Percentiles rank a stretch among this genome's conserved stretches.
These are phyloP conservation scores for Drosophila teissieri DNA, from an alignment of 1,140 invertebrate species.

Conservation along the genomic window DNA sequence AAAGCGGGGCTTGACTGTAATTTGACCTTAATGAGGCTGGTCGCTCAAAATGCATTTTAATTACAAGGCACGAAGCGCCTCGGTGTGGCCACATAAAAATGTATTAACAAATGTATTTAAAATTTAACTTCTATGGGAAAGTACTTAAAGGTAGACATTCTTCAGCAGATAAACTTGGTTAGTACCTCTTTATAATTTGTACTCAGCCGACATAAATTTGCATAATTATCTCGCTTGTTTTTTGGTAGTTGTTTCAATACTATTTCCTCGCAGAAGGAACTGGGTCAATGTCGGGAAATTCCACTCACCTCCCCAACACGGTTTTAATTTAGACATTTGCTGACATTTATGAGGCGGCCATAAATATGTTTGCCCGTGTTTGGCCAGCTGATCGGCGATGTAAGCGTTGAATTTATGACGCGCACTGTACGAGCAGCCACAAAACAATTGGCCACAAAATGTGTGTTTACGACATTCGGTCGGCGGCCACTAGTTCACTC, in stretches of 20 bases:
- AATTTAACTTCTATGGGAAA: too few relatives aligned
- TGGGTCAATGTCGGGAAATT: slow-evolving; percentile 38
- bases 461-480: slow-evolving; percentile 54
- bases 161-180: neutral
- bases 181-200: slow-evolving; percentile 45
- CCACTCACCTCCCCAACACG: neutral
- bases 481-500: too few relatives aligned
- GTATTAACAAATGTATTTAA: too few relatives aligned
- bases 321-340: slow-evolving; percentile 55
- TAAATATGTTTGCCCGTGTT: slow-evolving; percentile 44
- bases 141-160: neutral
- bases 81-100: slow-evolving; percentile 3
- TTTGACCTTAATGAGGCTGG: slow-evolving; percentile 78
- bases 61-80: slow-evolving; percentile 46
- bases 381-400: slow-evolving; percentile 47
- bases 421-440: slow-evolving; percentile 42
- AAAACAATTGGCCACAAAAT: slow-evolving; percentile 61
- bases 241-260: slow-evolving; percentile 27
- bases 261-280: slow-evolving; percentile 17
- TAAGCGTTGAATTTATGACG: slow-evolving; percentile 45
- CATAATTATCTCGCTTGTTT: slow-evolving; percentile 35
- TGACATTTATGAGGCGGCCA: slow-evolving; percentile 42
- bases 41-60: slow-evolving; percentile 67
- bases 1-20: slow-evolving; percentile 60
- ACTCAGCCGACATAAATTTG: slow-evolving; percentile 40